A percentile compares a stretch with the other conserved stretches of the same genome.
These are phyloP conservation scores for Ganaspis brasiliensis DNA, from an alignment of 2,888 invertebrate genomes.

Conservation along the genomic window DNA sequence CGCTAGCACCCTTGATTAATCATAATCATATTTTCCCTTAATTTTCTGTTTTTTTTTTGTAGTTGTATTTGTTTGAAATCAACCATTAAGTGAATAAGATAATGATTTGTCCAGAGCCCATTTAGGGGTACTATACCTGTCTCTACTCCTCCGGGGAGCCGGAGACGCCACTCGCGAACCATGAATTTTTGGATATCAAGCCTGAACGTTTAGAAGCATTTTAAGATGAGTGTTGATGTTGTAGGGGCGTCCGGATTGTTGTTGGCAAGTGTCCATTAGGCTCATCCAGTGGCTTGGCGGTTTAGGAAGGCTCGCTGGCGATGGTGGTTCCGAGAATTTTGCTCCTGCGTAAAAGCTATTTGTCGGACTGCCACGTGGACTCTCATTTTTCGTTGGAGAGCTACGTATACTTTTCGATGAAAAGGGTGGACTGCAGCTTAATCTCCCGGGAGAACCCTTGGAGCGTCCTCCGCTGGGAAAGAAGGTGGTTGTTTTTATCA, in stretches of 20 bases:
- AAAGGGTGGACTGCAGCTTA: constrained; percentile 73
- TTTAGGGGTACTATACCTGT: constrained; percentile 25
- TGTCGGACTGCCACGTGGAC: constrained; percentile 77
- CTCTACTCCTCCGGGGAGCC: constrained; percentile 61
- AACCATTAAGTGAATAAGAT: constrained; percentile 26
- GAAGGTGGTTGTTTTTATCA: constrained; percentile 70
- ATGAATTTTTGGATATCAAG: constrained; percentile 71
- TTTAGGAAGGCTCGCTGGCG: constrained; percentile 89
- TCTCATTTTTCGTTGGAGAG: constrained; percentile 69
- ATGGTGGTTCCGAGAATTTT: constrained; percentile 92
- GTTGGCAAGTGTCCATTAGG: constrained; percentile 50
- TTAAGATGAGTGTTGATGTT: constrained; percentile 74
- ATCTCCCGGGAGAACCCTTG: constrained; percentile 65
- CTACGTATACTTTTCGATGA: constrained; percentile 67
- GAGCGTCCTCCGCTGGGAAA: constrained; percentile 62
- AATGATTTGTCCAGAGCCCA: constrained; percentile 33
- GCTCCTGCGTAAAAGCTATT: constrained; percentile 84
- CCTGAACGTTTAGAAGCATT: constrained; percentile 77
- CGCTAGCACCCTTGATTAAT: constrained; percentile 39
- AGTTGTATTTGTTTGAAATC: no score
- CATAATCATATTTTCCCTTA: not conserved
- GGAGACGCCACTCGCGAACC: constrained; percentile 58
- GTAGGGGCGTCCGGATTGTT: constrained; percentile 65
- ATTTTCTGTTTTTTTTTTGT: constrained; percentile 1
- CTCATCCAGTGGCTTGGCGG: constrained; percentile 90